Evolutionary conservation across 2,888 invertebrate species (phyloP), one percentile per base, ranked within the genome.

Genomic region (Pammene fasciana): DNA sequence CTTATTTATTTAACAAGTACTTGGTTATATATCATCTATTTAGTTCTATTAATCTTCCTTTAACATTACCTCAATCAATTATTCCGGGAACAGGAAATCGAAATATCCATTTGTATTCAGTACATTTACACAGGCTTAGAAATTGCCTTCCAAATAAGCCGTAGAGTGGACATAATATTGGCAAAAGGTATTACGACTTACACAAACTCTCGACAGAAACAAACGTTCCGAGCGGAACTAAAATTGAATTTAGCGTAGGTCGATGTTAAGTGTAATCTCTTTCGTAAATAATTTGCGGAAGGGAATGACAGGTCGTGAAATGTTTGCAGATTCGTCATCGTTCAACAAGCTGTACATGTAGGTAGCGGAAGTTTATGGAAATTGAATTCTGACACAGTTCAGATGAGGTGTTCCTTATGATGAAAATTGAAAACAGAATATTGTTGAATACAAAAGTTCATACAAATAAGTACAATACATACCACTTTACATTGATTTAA

Each of bases 241-340:
- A 41, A 43, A 57, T 43, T 56, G 38, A 41, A 56, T 56, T 41
- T 41, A 11, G 38, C 43, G 8, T 56, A 56, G 11, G 41, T 38
- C 14, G 13, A 18, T 57, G 13, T 18, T 43, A 43, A 26, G n/a
- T 57, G 38, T 38, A 38, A 43, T 26, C 43, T 57, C 43, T 43
- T 57, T 43, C 18, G 43, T 43, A 41, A 43, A 43, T 57, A 18
- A 57, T 57, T 26, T 26, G 18, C 7, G 18, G 13, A 26, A 57
- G n/a, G 18, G 11, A 13, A 43, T 57, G 43, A n/a, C 18, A 18
- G 43, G 18, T 9, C 7, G 43, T 26, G 57, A 57, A 43, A 43
- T 57, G 43, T 43, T 57, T 26, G 41, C 13, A 43, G 43, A 26
- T 18, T 26, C 43, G 16, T 43, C n/a, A n/a, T n/a, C n/a, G n/a